Base-by-base conservation (phyloP, 2,888 invertebrate species). In the Nebria salina region DNA sequence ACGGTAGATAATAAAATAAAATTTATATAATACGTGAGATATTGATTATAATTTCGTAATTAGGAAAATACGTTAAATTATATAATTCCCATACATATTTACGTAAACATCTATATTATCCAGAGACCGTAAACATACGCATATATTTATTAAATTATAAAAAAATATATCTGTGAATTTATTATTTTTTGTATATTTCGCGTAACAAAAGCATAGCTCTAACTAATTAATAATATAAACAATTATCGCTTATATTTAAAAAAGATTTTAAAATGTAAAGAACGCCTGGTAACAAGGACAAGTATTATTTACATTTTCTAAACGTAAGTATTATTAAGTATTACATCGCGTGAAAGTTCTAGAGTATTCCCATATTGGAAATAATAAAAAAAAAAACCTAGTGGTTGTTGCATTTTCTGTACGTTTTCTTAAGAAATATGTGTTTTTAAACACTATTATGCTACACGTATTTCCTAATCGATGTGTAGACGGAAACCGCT, bases 401-500 rank as follows among this genome's bases (percentile, higher is more conserved):
- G 20, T n/a, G n/a, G 70, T 8, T 25, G 26, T 11, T 70, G 70
- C 13, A 70, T 20, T 70, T 70, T 70, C 7, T 34, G 6, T 11
- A 70, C 5, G 25, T 70, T 6, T 8, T 68, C 13, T 25, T 7
- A 70, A 25, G 11, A 11, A 70, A 25, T 70, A 15, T 25, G 70
- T 70, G 11, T 70, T 26, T 70, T 26, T 34, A 34, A 34, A 34
- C 34, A 34, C 34, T 34, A 34, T 34, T 34, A 34, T 34, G 34
- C 2, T 34, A 20, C 8, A 9, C 26, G 70, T 70, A 9, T 70
- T 25, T 13, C 2, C 25, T 25, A 78, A 65, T n/a, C 4, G 65
- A 34, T 68, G 9, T 25, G 34, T 25, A 75, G 74, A 75, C 79
- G 79, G 79, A 79, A 79, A 79, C 79, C 79, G 43, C 75, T 66